Evolutionary conservation across 2,113 vertebrate genomes (phyloP).

Genomic region (Vireo altiloquus): DNA sequence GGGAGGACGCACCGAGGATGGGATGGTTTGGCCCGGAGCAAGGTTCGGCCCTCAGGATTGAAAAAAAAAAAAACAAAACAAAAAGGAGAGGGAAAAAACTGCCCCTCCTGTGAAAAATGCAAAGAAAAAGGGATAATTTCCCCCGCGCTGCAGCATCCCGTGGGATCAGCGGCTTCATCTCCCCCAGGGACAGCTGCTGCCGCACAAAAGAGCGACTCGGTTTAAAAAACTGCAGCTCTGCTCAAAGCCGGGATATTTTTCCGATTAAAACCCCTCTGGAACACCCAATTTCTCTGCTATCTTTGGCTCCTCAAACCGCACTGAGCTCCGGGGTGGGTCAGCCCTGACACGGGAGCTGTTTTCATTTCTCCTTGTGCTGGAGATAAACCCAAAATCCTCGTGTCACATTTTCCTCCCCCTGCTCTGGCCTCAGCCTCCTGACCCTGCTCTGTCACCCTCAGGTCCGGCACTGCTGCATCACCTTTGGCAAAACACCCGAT

Average conservation of each 20-base stretch:
- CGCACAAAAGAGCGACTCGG: neutral
- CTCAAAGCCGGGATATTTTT: neutral
- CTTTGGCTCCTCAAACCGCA: neutral
- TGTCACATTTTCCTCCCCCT: neutral
- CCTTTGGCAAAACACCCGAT: neutral
- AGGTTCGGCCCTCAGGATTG: neutral
- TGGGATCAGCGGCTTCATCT: fast-evolving
- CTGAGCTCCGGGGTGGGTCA: fast-evolving
- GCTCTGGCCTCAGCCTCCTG: neutral
- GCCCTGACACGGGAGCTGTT: fast-evolving
- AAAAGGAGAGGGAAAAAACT: neutral
- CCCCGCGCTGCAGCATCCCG: neutral
- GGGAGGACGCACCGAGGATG: fast-evolving
- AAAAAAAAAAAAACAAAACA: too few species aligned
- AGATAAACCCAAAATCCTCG: fast-evolving
- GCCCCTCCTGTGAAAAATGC: neutral
- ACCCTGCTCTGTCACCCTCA: neutral
- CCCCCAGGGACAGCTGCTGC: neutral
- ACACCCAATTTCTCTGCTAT: fast-evolving
- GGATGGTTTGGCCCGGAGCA: too few species aligned
- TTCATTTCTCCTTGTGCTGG: neutral
- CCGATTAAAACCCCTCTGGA: neutral
- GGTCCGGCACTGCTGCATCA: fast-evolving
- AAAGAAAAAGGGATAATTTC: neutral
- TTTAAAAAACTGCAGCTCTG: neutral